phyloP scores from a whole-genome alignment of 2,888 invertebrate genomes.

The Trichopoda pennipes region DNA sequence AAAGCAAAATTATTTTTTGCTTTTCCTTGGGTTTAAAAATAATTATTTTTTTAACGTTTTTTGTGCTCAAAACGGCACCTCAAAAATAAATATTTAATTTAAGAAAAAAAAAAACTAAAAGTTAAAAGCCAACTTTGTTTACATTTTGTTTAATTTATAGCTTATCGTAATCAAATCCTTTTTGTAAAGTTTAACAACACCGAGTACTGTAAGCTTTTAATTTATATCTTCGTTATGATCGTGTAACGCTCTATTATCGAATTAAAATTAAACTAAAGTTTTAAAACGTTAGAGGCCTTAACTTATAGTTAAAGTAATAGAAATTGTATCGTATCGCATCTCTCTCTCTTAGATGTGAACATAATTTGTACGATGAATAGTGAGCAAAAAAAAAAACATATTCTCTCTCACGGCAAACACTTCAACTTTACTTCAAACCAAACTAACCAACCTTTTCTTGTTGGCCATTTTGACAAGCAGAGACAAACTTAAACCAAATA shows the following conservation, averaged over 20 bases:
- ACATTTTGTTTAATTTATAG: not conserved
- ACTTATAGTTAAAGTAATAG: slow-evolving; percentile 49
- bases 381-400: not conserved
- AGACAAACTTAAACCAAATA: not conserved
- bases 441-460: not conserved
- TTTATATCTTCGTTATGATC: not conserved
- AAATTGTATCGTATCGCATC: slow-evolving; percentile 16
- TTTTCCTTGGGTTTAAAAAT: slow-evolving; percentile 22
- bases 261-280: slow-evolving; percentile 55
- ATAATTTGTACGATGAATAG: not conserved
- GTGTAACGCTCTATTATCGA: slow-evolving; percentile 35
- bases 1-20: slow-evolving; percentile 3
- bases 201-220: not conserved
- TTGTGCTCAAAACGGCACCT: not conserved
- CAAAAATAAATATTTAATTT: not conserved
- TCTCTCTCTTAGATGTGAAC: not conserved
- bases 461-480: not conserved
- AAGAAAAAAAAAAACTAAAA: too few relatives aligned
- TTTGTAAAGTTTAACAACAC: not conserved
- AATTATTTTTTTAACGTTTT: slow-evolving; percentile 21
- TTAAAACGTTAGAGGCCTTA: slow-evolving; percentile 52
- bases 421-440: not conserved
- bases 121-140: too few relatives aligned
- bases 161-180: slow-evolving; percentile 9
- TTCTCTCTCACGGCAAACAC: not conserved